Evolutionary conservation across 2,797 vertebrate genomes (phyloP).

Genomic region (Gymnocypris eckloni): DNA sequence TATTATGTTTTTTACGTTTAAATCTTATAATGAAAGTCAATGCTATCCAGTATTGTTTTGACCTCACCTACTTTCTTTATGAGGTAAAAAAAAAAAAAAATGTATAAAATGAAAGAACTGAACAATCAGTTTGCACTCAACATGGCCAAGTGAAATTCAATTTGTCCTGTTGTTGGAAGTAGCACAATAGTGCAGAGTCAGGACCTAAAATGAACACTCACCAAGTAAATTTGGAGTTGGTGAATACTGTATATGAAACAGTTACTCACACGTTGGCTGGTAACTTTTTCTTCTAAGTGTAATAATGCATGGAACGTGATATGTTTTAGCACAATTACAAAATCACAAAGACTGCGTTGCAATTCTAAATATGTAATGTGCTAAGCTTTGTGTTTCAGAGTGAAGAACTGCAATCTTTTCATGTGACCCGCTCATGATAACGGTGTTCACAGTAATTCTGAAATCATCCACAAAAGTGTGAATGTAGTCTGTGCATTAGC

Average conservation of each 20-base stretch:
- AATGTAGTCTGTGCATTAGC: not conserved
- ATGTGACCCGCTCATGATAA: not conserved
- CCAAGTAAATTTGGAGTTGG: too few relatives aligned
- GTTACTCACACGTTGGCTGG: too few relatives aligned
- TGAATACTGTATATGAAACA: too few relatives aligned
- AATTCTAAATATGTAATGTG: not conserved
- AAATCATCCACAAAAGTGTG: not conserved
- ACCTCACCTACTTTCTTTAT: not conserved
- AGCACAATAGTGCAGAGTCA: not conserved
- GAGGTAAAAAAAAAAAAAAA: not conserved
- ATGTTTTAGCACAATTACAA: not conserved
- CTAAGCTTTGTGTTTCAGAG: not conserved
- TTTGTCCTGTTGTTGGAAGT: not conserved
- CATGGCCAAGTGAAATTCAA: not conserved
- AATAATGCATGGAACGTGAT: not conserved
- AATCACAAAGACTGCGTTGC: not conserved
- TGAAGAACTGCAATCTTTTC: not conserved
- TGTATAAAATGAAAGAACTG: too few relatives aligned
- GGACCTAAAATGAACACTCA: not conserved
- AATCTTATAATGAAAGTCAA: not conserved
- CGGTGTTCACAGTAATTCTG: not conserved
- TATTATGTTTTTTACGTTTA: not conserved
- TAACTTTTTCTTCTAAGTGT: too few relatives aligned
- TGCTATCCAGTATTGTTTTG: not conserved
- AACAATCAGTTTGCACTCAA: too few relatives aligned